Evolutionary conservation across 1,140 invertebrate species (phyloP).

Genomic region (Drosophila melanica): DNA sequence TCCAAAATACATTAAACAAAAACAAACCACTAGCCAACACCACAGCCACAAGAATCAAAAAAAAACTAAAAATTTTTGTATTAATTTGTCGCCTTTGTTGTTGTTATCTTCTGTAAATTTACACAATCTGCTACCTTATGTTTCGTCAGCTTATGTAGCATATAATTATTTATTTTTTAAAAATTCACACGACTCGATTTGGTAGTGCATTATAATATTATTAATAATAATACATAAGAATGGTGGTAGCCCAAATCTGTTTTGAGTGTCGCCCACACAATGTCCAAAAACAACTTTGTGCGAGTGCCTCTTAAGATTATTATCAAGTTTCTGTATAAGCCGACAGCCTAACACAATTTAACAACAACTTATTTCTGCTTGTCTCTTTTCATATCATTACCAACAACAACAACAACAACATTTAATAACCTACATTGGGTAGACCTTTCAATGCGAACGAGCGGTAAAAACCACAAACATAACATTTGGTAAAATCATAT

Average conservation of each 20-base stretch:
- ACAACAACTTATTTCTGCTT: slow-evolving; percentile 49
- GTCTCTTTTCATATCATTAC: slow-evolving; percentile 67
- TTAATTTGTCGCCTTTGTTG: slow-evolving; percentile 30
- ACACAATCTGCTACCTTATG: slow-evolving; percentile 54
- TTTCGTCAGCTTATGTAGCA: slow-evolving; percentile 32
- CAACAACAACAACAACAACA: slow-evolving; percentile 27
- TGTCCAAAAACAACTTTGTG: slow-evolving; percentile 37
- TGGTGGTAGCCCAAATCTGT: slow-evolving; percentile 66
- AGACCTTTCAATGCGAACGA: slow-evolving; percentile 79
- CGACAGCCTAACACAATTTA: slow-evolving; percentile 47
- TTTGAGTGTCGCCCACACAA: slow-evolving; percentile 62
- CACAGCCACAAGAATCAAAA: slow-evolving; percentile 5
- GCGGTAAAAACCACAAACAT: slow-evolving; percentile 60
- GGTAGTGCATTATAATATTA: slow-evolving; percentile 31
- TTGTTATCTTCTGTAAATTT: slow-evolving; percentile 30
- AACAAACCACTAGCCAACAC: slow-evolving; percentile 36
- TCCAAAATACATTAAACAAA: slow-evolving; percentile 50
- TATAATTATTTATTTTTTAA: slow-evolving; percentile 32
- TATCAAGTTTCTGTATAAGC: slow-evolving; percentile 38
- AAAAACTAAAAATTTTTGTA: slow-evolving; percentile 15
- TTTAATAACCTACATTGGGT: slow-evolving; percentile 43
- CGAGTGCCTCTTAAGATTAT: slow-evolving; percentile 55
- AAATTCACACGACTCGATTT: slow-evolving; percentile 24
- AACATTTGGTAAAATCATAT: not conserved
- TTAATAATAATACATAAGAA: slow-evolving; percentile 36